phyloP scores from a whole-genome alignment of 2,888 invertebrate genomes.

The Meteorus cinctellus region DNA sequence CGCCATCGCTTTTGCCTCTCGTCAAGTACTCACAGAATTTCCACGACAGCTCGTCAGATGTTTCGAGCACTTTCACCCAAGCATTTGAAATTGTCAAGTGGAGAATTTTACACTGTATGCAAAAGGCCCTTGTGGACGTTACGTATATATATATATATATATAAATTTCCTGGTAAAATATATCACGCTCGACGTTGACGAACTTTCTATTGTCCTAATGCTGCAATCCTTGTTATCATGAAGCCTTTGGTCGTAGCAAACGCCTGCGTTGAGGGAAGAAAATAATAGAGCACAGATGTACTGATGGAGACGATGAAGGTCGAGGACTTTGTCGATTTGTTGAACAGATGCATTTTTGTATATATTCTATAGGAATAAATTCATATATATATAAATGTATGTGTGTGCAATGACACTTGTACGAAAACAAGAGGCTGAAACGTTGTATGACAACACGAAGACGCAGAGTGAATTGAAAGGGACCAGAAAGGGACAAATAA shows the following conservation, averaged over 20 bases:
- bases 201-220: slow-evolving; percentile 6
- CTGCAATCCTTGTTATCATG: slow-evolving; percentile 7
- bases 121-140: slow-evolving; percentile 26
- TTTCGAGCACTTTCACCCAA: slow-evolving; percentile 45
- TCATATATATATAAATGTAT: neutral
- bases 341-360: neutral
- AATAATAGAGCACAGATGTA: neutral
- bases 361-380: neutral
- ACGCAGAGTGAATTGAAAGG: neutral
- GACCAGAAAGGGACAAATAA: slow-evolving; percentile 54
- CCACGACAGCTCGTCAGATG: slow-evolving; percentile 46
- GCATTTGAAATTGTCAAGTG: slow-evolving; percentile 40
- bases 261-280: neutral
- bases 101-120: slow-evolving; percentile 40
- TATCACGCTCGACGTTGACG: neutral
- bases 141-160: neutral
- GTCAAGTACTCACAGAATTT: slow-evolving; percentile 43
- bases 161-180: neutral
- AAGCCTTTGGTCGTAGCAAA: neutral
- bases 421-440: neutral
- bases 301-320: neutral
- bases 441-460: slow-evolving; percentile 8
- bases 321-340: neutral
- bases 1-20: slow-evolving; percentile 18
- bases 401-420: neutral